Base-by-base conservation (phyloP, 2,888 invertebrate genomes). In the Lasioglossum morio region DNA sequence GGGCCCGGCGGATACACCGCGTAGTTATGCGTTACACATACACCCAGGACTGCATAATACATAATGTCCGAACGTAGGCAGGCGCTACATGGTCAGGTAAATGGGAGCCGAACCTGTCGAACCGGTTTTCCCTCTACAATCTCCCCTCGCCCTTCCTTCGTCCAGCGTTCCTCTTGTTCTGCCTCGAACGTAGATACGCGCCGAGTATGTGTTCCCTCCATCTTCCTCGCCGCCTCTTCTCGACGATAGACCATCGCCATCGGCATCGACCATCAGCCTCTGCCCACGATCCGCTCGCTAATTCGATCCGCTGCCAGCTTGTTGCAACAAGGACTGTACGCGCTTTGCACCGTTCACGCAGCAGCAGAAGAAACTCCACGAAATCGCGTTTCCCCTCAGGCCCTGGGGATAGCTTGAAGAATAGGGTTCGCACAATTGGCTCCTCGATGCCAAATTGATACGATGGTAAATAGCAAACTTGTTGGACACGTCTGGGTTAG, bases 31-130 rank as follows among this genome's bases (percentile, higher is more conserved):
- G 93, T 94, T 93, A 93, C 93, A 93, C 90, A 92, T 92, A 92
- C 92, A 93, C 85, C 87, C 89, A 86, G 66, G 89, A 87, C 92
- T 89, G 90, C 88, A 90, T 90, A 92, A 91, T 91, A 90, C 91
- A 92, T 91, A 93, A 92, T 86, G 82, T 88, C 86, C 89, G 89
- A 90, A 88, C 91, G 91, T 91, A 91, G 92, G 92, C 87, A 92
- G 93, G 91, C 92, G 92, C 91, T 92, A 93, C 92, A 94, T 91
- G 93, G 89, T 88, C 94, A 90, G 91, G 94, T 94, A 94, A 94
- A 94, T 94, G 92, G 93, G 91, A 94, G 92, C 91, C 79, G 92
- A 94, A 95, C 94, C 93, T 93, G 94, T 93, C 93, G 90, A 92
- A 94, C 95, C 94, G 95, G 95, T 95, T 95, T 93, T 81, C 16